Evolutionary conservation across 2,797 vertebrate genomes (phyloP).

Genomic region (Sparidentex hasta): DNA sequence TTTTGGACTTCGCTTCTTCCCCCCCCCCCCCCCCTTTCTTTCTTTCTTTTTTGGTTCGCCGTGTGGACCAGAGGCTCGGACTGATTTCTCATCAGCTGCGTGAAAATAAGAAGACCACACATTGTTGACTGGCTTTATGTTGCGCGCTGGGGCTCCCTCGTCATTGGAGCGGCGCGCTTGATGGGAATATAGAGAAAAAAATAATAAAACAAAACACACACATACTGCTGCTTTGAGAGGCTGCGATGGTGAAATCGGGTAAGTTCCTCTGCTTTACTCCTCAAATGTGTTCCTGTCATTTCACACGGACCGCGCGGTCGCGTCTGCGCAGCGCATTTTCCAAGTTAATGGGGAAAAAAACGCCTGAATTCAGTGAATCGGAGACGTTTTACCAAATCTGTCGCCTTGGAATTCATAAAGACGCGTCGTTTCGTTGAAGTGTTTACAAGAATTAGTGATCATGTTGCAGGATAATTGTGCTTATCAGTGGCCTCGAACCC

Average conservation of each 20-base stretch:
- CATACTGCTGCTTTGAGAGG: constrained; percentile 70
- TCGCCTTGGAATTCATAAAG: background rate
- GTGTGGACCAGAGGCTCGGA: constrained; percentile 73
- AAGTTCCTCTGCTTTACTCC: constrained; percentile 80
- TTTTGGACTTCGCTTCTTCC: constrained; percentile 76
- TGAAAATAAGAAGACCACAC: constrained; percentile 79
- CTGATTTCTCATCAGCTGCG: constrained; percentile 79
- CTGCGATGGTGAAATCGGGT: constrained; percentile 84
- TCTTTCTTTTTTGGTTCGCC: background rate
- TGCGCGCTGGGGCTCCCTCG: constrained; percentile 73
- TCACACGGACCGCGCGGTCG: constrained; percentile 1
- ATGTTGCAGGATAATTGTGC: constrained; percentile 26
- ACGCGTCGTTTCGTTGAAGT: too few species aligned
- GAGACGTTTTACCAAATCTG: background rate
- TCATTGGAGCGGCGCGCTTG: constrained; percentile 82
- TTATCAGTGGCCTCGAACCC: constrained; percentile 60
- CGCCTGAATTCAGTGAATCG: constrained; percentile 18
- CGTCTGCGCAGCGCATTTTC: constrained; percentile 50
- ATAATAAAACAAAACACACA: constrained; percentile 14
- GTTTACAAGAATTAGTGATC: background rate
- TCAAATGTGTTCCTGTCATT: background rate
- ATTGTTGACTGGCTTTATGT: constrained; percentile 78
- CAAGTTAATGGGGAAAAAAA: constrained; percentile 60
- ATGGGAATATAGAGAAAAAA: constrained; percentile 82
- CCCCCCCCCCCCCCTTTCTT: too few species aligned